phyloP scores from a whole-genome alignment of 53 echinoderm and acorn worm species.

The Arbacia lixula region DNA sequence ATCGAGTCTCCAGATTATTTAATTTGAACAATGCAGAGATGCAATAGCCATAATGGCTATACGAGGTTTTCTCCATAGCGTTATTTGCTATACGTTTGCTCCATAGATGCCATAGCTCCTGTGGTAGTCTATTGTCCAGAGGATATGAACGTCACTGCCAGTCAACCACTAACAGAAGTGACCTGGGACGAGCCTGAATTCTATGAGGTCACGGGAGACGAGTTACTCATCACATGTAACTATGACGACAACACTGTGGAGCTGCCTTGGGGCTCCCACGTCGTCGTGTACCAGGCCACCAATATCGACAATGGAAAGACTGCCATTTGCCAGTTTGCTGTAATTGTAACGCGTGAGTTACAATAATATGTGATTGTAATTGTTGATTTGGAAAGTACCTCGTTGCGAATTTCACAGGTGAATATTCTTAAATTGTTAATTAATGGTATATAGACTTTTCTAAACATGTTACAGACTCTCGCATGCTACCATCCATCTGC shows the following conservation, averaged over 20 bases:
- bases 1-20: too few species aligned
- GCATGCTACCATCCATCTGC: too few species aligned
- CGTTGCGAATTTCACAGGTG: too few species aligned
- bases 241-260: slow-evolving; percentile 20
- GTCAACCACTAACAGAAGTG: slow-evolving; percentile 44
- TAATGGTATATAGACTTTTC: too few species aligned
- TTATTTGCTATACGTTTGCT: neutral
- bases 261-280: slow-evolving; percentile 60
- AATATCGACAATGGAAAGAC: slow-evolving; percentile 74
- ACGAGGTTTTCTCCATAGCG: neutral
- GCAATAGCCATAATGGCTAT: too few species aligned
- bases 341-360: slow-evolving; percentile 71
- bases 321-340: slow-evolving; percentile 65
- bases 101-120: slow-evolving; percentile 58
- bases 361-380: too few species aligned
- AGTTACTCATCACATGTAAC: slow-evolving; percentile 58
- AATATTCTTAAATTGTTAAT: too few species aligned
- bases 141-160: slow-evolving; percentile 28
- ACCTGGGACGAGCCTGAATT: slow-evolving; percentile 72
- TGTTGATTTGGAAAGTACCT: too few species aligned
- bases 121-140: slow-evolving; percentile 60
- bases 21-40: too few species aligned
- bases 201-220: slow-evolving; percentile 57
- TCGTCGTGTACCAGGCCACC: slow-evolving; percentile 68
- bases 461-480: too few species aligned